These are phyloP conservation scores for Sebastes steindachneri DNA, from an alignment of 2,797 vertebrate species.

Conservation along the genomic window DNA sequence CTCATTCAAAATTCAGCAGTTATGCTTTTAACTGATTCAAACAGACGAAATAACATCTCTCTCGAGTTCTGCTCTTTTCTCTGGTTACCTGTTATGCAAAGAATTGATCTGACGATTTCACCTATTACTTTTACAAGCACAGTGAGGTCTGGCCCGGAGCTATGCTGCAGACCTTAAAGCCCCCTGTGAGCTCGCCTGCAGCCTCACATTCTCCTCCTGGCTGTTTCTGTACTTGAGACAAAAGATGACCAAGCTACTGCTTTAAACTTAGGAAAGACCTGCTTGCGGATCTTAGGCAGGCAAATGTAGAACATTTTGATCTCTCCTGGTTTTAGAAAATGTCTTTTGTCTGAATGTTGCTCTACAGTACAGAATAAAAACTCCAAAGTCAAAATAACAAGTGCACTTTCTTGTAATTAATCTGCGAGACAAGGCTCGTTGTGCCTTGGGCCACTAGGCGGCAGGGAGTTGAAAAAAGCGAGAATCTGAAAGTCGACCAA, in stretches of 20 bases:
- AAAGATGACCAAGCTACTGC: slow-evolving; percentile 27
- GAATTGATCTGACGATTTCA: slow-evolving; percentile 54
- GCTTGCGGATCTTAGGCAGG: background rate
- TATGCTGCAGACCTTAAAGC: slow-evolving; percentile 51
- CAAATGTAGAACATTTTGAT: background rate
- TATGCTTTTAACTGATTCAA: slow-evolving; percentile 47
- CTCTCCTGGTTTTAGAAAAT: background rate
- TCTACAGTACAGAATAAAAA: background rate
- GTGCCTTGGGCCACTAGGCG: slow-evolving; percentile 45
- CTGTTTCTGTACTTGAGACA: slow-evolving; percentile 31
- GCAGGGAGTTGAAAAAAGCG: slow-evolving; percentile 22
- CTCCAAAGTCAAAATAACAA: slow-evolving; percentile 39
- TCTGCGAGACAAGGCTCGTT: slow-evolving; percentile 21
- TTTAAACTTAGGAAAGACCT: background rate
- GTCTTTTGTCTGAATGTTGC: background rate
- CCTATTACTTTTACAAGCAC: slow-evolving; percentile 40
- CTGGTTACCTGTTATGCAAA: slow-evolving; percentile 39
- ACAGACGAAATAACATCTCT: slow-evolving; percentile 50
- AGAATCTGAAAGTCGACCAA: slow-evolving; percentile 38
- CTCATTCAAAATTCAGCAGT: slow-evolving; percentile 59
- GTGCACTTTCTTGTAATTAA: slow-evolving; percentile 40
- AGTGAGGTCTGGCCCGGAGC: slow-evolving; percentile 56
- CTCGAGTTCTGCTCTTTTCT: slow-evolving; percentile 10
- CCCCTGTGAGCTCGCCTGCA: slow-evolving; percentile 44
- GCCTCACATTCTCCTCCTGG: slow-evolving; percentile 41